Base-by-base conservation (phyloP, 2,888 invertebrate genomes). In the Tenthredo scrophulariae region DNA sequence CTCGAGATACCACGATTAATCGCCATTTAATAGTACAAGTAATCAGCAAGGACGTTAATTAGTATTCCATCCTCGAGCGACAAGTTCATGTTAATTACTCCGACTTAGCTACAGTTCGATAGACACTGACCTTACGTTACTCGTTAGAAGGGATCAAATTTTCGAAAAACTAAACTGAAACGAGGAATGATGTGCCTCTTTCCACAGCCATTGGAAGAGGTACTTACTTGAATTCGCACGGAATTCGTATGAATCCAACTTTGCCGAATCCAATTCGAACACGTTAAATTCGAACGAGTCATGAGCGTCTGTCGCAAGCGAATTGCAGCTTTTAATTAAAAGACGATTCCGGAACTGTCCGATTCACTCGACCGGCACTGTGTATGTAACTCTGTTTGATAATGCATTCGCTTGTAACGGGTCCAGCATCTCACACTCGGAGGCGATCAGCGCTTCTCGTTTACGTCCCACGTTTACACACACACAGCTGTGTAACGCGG, bases 341-440 rank as follows among this genome's bases (percentile, higher is more conserved):
- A 43, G 58, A 62, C 80, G 58, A 62, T n/a, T n/a, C 9, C 62
- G 62, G 40, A 80, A 62, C 80, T 80, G 80, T 80, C 80, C 40
- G 80, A 80, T 62, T 80, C 80, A 80, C 80, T 40, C 62, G 18
- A 77, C 77, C 77, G 2, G 75, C n/a, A 77, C 29, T 15, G 67
- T 15, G 26, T 33, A 74, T 77, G 77, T 50, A 77, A 77, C 75
- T 29, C 18, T n/a, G 4, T 15, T 10, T 29, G 50, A 13, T 54
- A 37, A 77, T 77, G 15, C 33, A 77, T 77, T 77, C 29, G 29
- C 75, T 18, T 77, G 75, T 46, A 77, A 77, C 75, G 50, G 75
- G 22, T 46, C 54, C 33, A 54, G 72, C 2, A 15, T 74, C 22
- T 74, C 22, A 3, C 26, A 43, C 40, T 43, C 18, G n/a, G 72